These are phyloP conservation scores for Phyllotreta cruciferae DNA, from an alignment of 2,888 invertebrate genomes.

Conservation along the genomic window DNA sequence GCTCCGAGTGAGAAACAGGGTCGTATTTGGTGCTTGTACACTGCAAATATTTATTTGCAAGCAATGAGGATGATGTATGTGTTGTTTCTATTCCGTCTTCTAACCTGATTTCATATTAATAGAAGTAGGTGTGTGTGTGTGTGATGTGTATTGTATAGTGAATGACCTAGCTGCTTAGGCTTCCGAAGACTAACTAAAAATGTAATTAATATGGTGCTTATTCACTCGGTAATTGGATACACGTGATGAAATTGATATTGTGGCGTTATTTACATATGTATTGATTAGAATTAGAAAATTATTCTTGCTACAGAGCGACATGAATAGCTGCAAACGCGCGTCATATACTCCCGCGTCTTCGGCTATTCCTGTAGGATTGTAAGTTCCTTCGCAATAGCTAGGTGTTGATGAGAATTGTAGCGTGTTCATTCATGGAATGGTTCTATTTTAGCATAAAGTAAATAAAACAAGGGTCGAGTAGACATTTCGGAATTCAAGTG, in stretches of 20 bases:
- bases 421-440: no score
- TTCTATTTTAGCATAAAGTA: no score
- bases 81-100: neutral
- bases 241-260: neutral
- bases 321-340: neutral
- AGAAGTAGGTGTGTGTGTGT: no score
- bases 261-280: no score
- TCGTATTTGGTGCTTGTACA: neutral
- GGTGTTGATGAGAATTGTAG: no score
- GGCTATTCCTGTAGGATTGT: no score
- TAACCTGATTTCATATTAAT: slow-evolving; percentile 10
- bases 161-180: slow-evolving; percentile 25
- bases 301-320: neutral
- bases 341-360: neutral
- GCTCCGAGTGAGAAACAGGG: slow-evolving; percentile 8
- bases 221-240: slow-evolving; percentile 26
- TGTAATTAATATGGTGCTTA: slow-evolving; percentile 18
- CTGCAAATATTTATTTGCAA: neutral
- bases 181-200: slow-evolving; percentile 13
- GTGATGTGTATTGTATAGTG: neutral
- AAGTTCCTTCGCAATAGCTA: no score
- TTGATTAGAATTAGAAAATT: neutral
- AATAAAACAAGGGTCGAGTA: no score
- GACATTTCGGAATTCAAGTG: no score
- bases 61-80: neutral